A percentile compares a stretch with the other conserved stretches of the same genome.
Conservation (phyloP, 2,888 invertebrate genomes). For the Lasius fuliginosus region DNA sequence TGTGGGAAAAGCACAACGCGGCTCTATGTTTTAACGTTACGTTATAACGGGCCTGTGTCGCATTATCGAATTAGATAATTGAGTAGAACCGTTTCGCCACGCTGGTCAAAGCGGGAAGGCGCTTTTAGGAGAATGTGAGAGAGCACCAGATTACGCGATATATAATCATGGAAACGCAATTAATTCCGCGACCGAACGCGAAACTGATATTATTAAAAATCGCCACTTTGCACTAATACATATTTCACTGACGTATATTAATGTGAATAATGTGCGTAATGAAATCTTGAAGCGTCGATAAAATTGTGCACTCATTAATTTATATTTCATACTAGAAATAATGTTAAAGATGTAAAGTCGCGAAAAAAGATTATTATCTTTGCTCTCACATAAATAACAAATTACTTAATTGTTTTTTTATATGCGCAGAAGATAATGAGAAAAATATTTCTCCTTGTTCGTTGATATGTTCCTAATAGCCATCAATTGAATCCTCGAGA, state of each 20-base stretch:
- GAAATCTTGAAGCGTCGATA: background rate
- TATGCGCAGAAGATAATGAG: background rate
- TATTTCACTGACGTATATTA: background rate
- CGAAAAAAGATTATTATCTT: background rate
- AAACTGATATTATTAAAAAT: constrained; percentile 48
- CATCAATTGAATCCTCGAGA: background rate
- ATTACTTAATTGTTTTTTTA: background rate
- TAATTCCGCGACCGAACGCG: constrained; percentile 35
- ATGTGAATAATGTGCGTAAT: background rate
- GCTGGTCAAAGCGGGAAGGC: constrained; percentile 44
- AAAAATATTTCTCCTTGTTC: background rate
- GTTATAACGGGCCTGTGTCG: constrained; percentile 45
- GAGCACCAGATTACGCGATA: constrained; percentile 11
- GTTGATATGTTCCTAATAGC: background rate
- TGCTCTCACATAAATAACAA: background rate
- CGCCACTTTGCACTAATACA: constrained; percentile 26
- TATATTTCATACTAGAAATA: background rate
- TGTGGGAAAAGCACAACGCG: constrained; percentile 47
- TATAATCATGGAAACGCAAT: constrained; percentile 37
- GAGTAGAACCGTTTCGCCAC: constrained; percentile 41
- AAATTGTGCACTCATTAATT: constrained; percentile 17
- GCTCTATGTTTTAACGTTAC: constrained; percentile 54
- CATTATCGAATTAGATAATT: constrained; percentile 58
- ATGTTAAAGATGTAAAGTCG: background rate
- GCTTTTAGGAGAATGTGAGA: constrained; percentile 39